These are phyloP conservation scores for Noctilio leporinus DNA, from an alignment of 2,113 vertebrate genomes.

Conservation along the genomic window DNA sequence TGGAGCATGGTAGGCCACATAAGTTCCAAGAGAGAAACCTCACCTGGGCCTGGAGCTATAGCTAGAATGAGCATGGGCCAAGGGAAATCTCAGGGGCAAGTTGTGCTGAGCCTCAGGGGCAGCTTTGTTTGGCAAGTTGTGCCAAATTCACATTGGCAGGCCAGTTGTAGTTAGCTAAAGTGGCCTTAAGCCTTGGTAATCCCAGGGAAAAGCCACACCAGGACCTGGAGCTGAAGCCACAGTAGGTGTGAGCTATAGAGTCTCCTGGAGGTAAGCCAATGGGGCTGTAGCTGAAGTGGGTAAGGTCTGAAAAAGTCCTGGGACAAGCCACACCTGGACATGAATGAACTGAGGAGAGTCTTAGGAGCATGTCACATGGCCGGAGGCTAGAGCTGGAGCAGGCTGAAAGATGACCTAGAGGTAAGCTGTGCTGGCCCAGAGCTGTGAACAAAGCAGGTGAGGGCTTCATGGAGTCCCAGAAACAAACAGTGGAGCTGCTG, in stretches of 20 bases:
- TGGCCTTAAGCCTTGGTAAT: background rate
- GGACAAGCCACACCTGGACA: background rate
- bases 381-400: background rate
- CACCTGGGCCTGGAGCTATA: background rate
- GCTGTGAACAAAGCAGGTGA: background rate
- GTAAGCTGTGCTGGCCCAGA: background rate
- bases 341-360: background rate
- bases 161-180: background rate
- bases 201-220: background rate
- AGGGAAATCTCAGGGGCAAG: background rate
- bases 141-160: background rate
- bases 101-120: no score
- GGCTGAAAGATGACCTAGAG: background rate
- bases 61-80: background rate
- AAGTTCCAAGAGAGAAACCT: background rate
- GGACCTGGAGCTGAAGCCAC: background rate
- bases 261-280: background rate
- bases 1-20: background rate
- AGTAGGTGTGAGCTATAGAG: background rate
- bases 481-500: background rate
- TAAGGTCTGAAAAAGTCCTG: background rate
- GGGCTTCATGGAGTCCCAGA: no score
- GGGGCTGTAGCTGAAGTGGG: background rate
- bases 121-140: background rate
- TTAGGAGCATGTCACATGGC: background rate